Percentiles rank a stretch among this genome's conserved stretches.
These are phyloP conservation scores for Helleia helle DNA, from an alignment of 2,888 invertebrate species.

Conservation along the genomic window DNA sequence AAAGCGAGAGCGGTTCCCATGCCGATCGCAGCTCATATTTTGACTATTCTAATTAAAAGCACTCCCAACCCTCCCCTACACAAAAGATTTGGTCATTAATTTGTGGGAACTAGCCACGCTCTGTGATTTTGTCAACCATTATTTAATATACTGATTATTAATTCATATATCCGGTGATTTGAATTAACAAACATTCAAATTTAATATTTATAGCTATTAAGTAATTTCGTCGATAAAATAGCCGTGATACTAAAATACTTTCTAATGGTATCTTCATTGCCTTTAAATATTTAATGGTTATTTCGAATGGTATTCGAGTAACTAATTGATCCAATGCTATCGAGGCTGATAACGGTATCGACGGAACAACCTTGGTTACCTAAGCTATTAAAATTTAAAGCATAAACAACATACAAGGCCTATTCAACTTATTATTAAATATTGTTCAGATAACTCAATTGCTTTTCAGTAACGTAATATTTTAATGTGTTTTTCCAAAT, in stretches of 20 bases:
- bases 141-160: slow-evolving; percentile 16
- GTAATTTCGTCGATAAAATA: background rate
- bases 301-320: slow-evolving; percentile 4
- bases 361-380: slow-evolving; percentile 12
- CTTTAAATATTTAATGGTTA: background rate
- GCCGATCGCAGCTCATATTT: slow-evolving; percentile 51
- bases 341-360: slow-evolving; percentile 13
- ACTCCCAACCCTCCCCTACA: slow-evolving; percentile 39
- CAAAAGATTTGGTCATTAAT: slow-evolving; percentile 44
- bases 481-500: too few relatives aligned
- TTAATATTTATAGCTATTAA: background rate
- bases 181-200: background rate
- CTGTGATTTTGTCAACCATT: slow-evolving; percentile 18
- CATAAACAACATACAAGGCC: background rate
- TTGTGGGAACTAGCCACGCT: slow-evolving; percentile 58
- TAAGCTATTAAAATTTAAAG: slow-evolving; percentile 9
- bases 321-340: slow-evolving; percentile 9
- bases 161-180: slow-evolving; percentile 18
- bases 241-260: background rate
- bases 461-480: too few relatives aligned
- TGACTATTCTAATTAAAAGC: slow-evolving; percentile 55
- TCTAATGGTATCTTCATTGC: background rate
- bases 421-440: too few relatives aligned
- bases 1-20: slow-evolving; percentile 51
- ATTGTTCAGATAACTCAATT: too few relatives aligned